Conservation (phyloP, 2,888 invertebrate genomes). For the Tachina fera region DNA sequence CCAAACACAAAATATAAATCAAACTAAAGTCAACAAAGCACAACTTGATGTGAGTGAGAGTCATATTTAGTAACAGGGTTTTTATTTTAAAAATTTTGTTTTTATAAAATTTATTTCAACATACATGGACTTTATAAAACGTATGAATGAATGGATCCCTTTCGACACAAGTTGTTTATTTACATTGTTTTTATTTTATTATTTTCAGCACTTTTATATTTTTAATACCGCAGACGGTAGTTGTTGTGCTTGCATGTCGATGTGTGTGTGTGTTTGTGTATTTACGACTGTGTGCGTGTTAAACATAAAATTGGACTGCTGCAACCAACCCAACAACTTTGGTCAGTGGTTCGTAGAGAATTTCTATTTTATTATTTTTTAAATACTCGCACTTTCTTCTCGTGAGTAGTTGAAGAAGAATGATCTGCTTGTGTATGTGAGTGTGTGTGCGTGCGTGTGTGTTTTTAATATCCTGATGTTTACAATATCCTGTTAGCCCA, state of each 20-base stretch:
- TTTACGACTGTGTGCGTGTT: background rate
- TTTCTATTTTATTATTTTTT: constrained; percentile 1
- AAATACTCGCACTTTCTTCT: constrained; percentile 4
- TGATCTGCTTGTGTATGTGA: too few relatives aligned
- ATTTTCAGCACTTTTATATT: constrained; percentile 13
- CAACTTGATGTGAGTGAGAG: constrained; percentile 8
- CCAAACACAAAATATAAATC: background rate
- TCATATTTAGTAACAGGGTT: background rate
- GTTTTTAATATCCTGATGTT: constrained; percentile 50
- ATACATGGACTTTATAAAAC: constrained; percentile 35
- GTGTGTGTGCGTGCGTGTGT: background rate
- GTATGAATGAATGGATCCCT: background rate
- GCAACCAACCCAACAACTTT: constrained; percentile 33
- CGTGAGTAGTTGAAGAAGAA: background rate
- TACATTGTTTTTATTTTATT: constrained; percentile 30
- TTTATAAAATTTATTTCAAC: constrained; percentile 35
- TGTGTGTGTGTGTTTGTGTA: background rate
- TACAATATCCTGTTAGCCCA: constrained; percentile 52
- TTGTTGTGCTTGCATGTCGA: background rate
- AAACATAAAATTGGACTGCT: background rate
- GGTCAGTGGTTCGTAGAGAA: constrained; percentile 55
- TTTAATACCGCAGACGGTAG: background rate
- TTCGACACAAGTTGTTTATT: constrained; percentile 38
- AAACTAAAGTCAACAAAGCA: constrained; percentile 23
- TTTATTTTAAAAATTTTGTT: background rate